Percentiles rank a stretch among this genome's conserved stretches.
These are phyloP conservation scores for Enteromius fasciolatus DNA, from an alignment of 2,797 vertebrate genomes.

Conservation along the genomic window DNA sequence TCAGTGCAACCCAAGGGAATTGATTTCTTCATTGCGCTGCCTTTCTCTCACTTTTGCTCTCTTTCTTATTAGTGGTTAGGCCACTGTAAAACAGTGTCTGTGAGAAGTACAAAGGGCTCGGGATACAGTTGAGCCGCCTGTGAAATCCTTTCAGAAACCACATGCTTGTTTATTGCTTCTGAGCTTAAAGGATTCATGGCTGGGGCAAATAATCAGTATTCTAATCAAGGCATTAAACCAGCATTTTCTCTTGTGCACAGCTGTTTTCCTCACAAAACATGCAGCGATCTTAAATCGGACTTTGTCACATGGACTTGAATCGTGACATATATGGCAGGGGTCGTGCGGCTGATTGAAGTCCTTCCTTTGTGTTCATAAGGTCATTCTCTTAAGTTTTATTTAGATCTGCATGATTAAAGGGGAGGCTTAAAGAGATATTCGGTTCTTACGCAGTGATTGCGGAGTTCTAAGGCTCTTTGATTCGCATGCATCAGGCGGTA, in stretches of 20 bases:
- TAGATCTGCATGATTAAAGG: conserved; percentile 22
- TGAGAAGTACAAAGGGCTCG: conserved; percentile 27
- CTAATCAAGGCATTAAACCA: conserved; percentile 56
- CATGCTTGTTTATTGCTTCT: conserved; percentile 56
- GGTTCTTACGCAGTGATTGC: background rate
- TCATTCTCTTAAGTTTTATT: conserved; percentile 33
- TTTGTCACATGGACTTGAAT: background rate
- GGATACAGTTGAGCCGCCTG: background rate
- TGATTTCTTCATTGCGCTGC: conserved; percentile 20
- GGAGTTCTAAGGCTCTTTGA: conserved; percentile 30
- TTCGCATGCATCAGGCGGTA: background rate
- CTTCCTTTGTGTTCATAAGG: conserved; percentile 18
- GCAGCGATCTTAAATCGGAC: background rate
- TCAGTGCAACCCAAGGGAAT: conserved; percentile 3
- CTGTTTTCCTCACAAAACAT: conserved; percentile 9
- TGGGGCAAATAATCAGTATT: conserved; percentile 40
- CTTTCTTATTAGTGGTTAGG: background rate
- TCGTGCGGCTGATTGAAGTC: conserved; percentile 18
- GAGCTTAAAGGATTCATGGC: conserved; percentile 55
- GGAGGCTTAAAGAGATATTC: conserved; percentile 30
- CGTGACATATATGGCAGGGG: conserved; percentile 10
- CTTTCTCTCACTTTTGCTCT: background rate
- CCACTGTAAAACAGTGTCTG: conserved; percentile 14
- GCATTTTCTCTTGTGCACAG: conserved; percentile 33
- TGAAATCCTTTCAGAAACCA: conserved; percentile 53